Evolutionary conservation across 2,888 invertebrate species (phyloP).

Genomic region (Candidula unifasciata): DNA sequence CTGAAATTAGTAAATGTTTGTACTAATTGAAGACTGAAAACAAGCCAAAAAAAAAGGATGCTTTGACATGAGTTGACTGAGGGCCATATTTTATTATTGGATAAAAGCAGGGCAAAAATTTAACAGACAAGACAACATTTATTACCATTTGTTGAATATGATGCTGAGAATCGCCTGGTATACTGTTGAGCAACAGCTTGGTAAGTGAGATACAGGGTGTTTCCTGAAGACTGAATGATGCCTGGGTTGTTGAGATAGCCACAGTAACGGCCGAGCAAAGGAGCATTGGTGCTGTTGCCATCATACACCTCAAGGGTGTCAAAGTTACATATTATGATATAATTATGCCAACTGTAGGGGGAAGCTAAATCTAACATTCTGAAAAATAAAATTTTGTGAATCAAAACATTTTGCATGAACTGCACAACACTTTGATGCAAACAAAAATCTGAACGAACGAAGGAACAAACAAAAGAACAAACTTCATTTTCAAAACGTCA

Average conservation of each 20-base stretch:
- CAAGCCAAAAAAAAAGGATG: no score
- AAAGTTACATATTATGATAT: neutral
- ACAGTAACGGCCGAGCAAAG: conserved; percentile 5
- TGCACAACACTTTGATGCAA: no score
- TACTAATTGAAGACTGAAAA: no score
- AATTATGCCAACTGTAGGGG: neutral
- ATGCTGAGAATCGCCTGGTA: neutral
- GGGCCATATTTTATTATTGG: neutral
- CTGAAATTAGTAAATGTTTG: no score
- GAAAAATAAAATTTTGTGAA: neutral
- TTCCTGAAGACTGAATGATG: neutral
- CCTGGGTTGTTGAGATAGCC: neutral
- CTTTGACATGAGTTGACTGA: no score
- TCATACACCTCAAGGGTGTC: neutral
- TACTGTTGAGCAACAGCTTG: neutral
- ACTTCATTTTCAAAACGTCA: no score
- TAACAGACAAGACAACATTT: neutral
- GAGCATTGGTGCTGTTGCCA: neutral
- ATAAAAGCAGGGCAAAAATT: neutral
- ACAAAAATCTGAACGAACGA: no score
- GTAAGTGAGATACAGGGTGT: neutral
- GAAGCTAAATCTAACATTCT: neutral
- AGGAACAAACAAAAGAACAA: no score
- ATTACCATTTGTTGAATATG: conserved; percentile 16
- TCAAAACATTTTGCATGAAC: neutral